Percentiles rank a stretch among this genome's conserved stretches.
These are phyloP conservation scores for Oxyruncus cristatus DNA, from an alignment of 2,113 vertebrate genomes.

Conservation along the genomic window DNA sequence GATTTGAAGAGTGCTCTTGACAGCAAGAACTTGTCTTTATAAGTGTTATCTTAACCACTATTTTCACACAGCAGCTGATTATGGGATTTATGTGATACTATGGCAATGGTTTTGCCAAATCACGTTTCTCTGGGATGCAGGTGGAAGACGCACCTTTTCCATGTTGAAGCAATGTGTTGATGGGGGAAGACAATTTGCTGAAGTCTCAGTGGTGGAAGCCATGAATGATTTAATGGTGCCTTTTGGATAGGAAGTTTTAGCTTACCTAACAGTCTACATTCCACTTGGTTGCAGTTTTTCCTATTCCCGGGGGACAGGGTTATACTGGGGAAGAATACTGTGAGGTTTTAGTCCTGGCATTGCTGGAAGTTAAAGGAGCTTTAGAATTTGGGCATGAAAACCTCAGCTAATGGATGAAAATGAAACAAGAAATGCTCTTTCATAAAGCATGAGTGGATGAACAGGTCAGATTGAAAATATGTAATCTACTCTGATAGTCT, in stretches of 20 bases:
- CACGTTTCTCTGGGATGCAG: not conserved
- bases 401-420: not conserved
- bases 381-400: not conserved
- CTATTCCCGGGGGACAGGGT: not conserved
- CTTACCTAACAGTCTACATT: not conserved
- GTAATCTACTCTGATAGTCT: not conserved
- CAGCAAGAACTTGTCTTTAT: not conserved
- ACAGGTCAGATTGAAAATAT: not conserved
- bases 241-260: not conserved
- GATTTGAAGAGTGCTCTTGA: not conserved
- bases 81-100: not conserved
- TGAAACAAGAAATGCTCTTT: not conserved
- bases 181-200: not conserved
- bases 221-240: not conserved
- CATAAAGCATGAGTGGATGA: not conserved
- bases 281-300: not conserved
- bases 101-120: not conserved
- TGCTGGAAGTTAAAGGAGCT: not conserved
- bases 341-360: not conserved
- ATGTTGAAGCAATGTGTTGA: not conserved
- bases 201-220: not conserved
- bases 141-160: not conserved
- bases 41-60: not conserved
- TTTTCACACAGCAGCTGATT: not conserved
- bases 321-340: not conserved